A percentile compares a stretch with the other conserved stretches of the same genome.
These are phyloP conservation scores for Panurus biarmicus DNA, from an alignment of 2,113 vertebrate genomes.

Conservation along the genomic window DNA sequence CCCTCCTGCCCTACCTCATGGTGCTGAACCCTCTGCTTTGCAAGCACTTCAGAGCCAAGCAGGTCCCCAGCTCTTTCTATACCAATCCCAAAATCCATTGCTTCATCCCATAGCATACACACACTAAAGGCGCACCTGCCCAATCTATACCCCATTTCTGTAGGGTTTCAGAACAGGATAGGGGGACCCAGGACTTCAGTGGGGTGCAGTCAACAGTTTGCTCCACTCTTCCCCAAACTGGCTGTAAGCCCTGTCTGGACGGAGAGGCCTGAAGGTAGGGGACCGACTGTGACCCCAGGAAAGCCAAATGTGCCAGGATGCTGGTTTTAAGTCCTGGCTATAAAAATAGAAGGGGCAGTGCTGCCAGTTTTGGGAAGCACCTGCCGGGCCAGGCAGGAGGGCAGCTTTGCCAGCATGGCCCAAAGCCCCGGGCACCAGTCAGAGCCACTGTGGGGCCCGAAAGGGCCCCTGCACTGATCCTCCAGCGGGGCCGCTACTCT, in stretches of 20 bases:
- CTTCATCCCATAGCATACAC: neutral
- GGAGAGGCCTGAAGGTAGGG: too few species aligned
- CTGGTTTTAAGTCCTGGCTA: neutral
- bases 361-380: neutral
- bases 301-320: neutral
- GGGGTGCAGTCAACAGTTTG: neutral
- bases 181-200: rapidly evolving
- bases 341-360: neutral
- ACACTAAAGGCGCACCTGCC: too few species aligned
- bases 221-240: neutral
- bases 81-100: too few species aligned
- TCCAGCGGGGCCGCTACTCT: too few species aligned
- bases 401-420: rapidly evolving
- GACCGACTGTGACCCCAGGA: neutral
- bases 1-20: neutral
- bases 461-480: neutral
- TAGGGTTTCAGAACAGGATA: rapidly evolving
- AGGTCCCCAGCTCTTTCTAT: too few species aligned
- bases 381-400: neutral
- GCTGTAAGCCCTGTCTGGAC: neutral
- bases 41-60: neutral
- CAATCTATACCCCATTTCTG: neutral
- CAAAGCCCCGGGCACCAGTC: neutral
- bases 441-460: rapidly evolving
- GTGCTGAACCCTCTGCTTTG: neutral